Base-by-base conservation (phyloP, 2,888 invertebrate genomes). In the Flabesymbios commensalis region DNA sequence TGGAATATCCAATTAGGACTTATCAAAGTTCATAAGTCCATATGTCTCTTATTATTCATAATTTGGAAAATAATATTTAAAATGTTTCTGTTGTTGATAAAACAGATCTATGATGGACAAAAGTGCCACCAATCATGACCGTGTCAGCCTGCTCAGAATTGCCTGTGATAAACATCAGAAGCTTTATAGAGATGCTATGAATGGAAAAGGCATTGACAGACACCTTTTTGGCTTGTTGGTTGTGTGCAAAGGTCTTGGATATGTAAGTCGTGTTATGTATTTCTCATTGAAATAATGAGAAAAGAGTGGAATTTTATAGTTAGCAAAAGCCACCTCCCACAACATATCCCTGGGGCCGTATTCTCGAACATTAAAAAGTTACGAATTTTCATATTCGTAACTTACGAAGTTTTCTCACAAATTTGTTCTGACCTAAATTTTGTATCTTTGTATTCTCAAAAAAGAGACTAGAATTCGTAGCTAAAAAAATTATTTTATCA, bases 201-300 rank as follows among this genome's bases (percentile, higher is more conserved):
- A 80, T 68, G 85, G 85, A 0, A 77, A 76, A 54, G 85, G 84
- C 22, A 79, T 84, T 57, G 85, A 85, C 69, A 73, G 85, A 14
- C 85, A 85, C 72, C 73, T 85, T 36, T 85, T 85, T 77, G 83
- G 83, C 19, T 77, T 85, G 5, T 85, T 83, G 69, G 84, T 85
- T 5, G 80, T 78, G 47, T 82, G 83, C 64, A 82, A 81, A 64
- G 84, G 84, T 14, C 70, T 84, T 19, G 84, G 83, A 36, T 79
- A 83, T 74, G 84, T 84, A 73, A 80, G 84, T 79, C 22, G 17
- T 14, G 39, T 14, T 39, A 51, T 51, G 51, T 29, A 47, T n/a
- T 14, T 47, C 14, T 47, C 14, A 14, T 19, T 14, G 17, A n/a
- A 19, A 14, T 19, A 47, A 1, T 22, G 19, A 14, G 14, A 47